These are phyloP conservation scores for Mesorhabditis spiculigera DNA, from an alignment of 2,888 invertebrate genomes.

Conservation along the genomic window DNA sequence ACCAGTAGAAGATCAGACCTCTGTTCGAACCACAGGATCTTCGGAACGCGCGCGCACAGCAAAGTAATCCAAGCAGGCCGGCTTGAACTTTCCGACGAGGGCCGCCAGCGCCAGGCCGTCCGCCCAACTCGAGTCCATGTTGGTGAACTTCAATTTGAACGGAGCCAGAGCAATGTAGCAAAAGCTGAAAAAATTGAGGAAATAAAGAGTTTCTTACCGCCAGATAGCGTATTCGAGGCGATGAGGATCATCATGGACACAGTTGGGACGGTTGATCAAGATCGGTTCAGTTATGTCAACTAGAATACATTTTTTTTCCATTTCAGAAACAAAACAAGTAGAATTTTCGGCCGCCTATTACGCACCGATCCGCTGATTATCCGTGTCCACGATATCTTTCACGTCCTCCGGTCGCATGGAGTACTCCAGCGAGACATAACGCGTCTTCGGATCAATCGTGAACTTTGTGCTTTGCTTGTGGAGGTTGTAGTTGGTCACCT, in stretches of 20 bases:
- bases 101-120: conserved; percentile 38
- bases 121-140: conserved; percentile 69
- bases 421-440: conserved; percentile 65
- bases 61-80: conserved; percentile 24
- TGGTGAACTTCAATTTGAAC: conserved; percentile 66
- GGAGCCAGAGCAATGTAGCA: conserved; percentile 72
- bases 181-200: conserved; percentile 65
- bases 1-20: conserved; percentile 11
- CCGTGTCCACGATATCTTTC: conserved; percentile 17
- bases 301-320: no score
- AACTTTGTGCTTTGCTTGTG: conserved; percentile 35
- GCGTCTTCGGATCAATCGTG: conserved; percentile 63
- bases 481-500: neutral
- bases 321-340: no score
- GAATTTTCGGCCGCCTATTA: no score
- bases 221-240: neutral
- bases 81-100: conserved; percentile 32
- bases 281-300: neutral
- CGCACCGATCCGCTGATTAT: conserved; percentile 6
- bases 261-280: neutral
- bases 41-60: conserved; percentile 16
- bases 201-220: neutral
- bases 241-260: neutral
- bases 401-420: conserved; percentile 24
- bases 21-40: conserved; percentile 9